A percentile compares a stretch with the other conserved stretches of the same genome.
Conservation (phyloP, 53 echinoderm and acorn worm species). For the Stichopus horrens region DNA sequence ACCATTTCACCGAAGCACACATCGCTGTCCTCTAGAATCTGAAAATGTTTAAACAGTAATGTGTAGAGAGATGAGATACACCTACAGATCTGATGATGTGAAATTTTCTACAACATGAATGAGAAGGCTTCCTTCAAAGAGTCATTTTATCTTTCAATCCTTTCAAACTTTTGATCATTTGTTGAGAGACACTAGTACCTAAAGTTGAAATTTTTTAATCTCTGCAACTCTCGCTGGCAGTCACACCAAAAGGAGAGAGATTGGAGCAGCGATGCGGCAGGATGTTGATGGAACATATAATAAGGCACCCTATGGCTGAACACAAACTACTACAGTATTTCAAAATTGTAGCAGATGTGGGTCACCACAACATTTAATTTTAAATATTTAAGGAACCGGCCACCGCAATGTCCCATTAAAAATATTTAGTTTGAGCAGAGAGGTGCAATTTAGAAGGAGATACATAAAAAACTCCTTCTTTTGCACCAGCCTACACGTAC, state of each 20-base stretch:
- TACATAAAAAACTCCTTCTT: too few relatives aligned
- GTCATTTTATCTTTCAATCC: background rate
- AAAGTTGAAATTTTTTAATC: too few relatives aligned
- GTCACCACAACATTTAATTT: too few relatives aligned
- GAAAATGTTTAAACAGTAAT: background rate
- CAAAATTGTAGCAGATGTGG: too few relatives aligned
- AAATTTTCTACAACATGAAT: background rate
- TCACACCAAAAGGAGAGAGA: background rate
- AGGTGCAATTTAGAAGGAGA: too few relatives aligned
- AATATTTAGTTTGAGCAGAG: too few relatives aligned
- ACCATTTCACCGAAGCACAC: slow-evolving; percentile 81
- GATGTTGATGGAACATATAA: too few relatives aligned
- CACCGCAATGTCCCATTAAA: too few relatives aligned
- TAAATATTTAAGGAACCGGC: too few relatives aligned
- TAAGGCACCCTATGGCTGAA: too few relatives aligned
- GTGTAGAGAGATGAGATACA: background rate
- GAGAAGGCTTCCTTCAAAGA: background rate
- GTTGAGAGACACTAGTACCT: background rate
- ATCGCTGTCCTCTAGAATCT: slow-evolving; percentile 38
- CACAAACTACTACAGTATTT: too few relatives aligned
- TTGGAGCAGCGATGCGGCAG: background rate
- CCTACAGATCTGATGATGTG: background rate
- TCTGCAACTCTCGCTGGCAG: background rate
- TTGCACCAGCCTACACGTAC: too few relatives aligned
- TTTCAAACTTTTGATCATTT: background rate